Evolutionary conservation across 2,888 invertebrate genomes (phyloP).

Genomic region (Nycteola revayana): DNA sequence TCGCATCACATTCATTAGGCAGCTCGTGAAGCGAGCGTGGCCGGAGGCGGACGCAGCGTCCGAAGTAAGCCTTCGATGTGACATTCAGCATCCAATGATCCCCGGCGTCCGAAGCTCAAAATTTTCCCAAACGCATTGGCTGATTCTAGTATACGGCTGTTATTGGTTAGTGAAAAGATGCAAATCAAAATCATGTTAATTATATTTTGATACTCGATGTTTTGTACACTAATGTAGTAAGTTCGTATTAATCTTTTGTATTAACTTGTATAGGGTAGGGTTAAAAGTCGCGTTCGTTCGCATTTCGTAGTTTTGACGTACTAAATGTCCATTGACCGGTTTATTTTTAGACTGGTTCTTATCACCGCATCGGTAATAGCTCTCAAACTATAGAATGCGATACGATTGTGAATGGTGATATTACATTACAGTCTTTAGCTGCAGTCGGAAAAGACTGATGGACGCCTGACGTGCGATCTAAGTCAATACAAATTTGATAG

Average conservation of each 20-base stretch:
- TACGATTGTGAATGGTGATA: constrained; percentile 52
- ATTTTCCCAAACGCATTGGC: constrained; percentile 72
- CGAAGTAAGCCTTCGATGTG: constrained; percentile 29
- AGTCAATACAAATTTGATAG: constrained; percentile 24
- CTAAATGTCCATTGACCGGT: constrained; percentile 20
- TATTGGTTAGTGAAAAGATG: constrained; percentile 79
- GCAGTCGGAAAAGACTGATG: constrained; percentile 25
- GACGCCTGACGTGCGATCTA: constrained; percentile 5
- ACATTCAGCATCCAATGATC: constrained; percentile 54
- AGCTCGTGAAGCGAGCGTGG: too few relatives aligned
- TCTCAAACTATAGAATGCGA: constrained; percentile 53
- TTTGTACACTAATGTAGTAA: constrained; percentile 77
- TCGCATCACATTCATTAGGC: constrained; percentile 16
- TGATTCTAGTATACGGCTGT: constrained; percentile 81
- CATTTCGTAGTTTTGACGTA: constrained; percentile 56
- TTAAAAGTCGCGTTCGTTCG: constrained; percentile 56
- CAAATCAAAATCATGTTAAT: constrained; percentile 75
- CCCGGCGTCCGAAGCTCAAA: constrained; percentile 71
- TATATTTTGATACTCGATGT: constrained; percentile 82
- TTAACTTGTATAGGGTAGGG: constrained; percentile 59
- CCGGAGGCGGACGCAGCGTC: constrained; percentile 11
- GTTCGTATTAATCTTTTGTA: constrained; percentile 61
- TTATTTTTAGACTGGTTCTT: constrained; percentile 17
- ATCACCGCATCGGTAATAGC: constrained; percentile 17
- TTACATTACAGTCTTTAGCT: constrained; percentile 34